Evolutionary conservation across 2,888 invertebrate species (phyloP), one percentile per base, ranked within the genome.

Genomic region (Aphrophora alni): DNA sequence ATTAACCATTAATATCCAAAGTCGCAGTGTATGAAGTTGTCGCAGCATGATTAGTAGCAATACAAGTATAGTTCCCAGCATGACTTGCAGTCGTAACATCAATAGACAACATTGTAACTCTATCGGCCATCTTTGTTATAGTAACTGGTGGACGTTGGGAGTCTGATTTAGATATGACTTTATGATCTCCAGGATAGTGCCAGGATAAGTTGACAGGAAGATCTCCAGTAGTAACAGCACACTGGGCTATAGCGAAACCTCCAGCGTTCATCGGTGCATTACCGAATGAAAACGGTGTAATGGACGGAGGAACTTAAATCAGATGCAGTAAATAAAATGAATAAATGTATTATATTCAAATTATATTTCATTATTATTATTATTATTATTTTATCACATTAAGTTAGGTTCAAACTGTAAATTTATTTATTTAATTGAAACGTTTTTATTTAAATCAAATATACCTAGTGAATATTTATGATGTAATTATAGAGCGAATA

Each of bases 211-310:
- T 84, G 68, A 88, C 80, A 24, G 87, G 87, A 72, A 85, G 79
- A 84, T 88, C 88, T 28, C 87, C 87, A 82, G 89, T 89, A 27
- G 89, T 87, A 82, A 88, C 87, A 27, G 88, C 86, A 87, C 91
- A 90, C 88, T 92, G 92, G 90, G 91, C 92, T 91, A 85, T 93
- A 90, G 88, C 92, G 89, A 87, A 92, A 87, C 88, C 91, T 89
- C 85, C 88, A 59, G 84, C 85, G 83, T 88, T 87, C 78, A 79
- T 74, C 14, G 78, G 78, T 83, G 93, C 92, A 84, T 93, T 93
- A 83, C 94, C 94, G 87, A 95, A 95, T 86, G 92, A 91, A 86
- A 95, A 95, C 84, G 93, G 92, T 86, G 93, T 92, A 86, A 95
- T 93, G 91, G 94, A 94, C 84, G 95, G 95, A 86, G 93, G 92